These are phyloP conservation scores for Digitonthophagus gazella DNA, from an alignment of 2,888 invertebrate genomes.

Conservation along the genomic window DNA sequence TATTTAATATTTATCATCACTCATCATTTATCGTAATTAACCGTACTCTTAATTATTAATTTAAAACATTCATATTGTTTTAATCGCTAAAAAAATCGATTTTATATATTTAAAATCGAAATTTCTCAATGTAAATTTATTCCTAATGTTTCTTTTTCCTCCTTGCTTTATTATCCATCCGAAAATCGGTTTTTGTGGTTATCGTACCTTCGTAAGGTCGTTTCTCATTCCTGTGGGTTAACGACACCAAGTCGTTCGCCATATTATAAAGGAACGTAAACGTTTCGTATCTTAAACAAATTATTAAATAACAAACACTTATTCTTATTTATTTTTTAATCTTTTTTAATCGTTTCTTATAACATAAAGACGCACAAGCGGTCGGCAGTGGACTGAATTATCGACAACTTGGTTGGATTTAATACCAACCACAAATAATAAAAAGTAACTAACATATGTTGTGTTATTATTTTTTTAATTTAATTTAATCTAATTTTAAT, in stretches of 20 bases:
- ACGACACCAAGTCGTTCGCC: slow-evolving; percentile 25
- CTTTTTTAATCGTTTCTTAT: no score
- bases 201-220: slow-evolving; percentile 19
- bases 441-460: background rate
- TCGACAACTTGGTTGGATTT: background rate
- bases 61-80: no score
- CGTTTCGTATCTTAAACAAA: background rate
- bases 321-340: background rate
- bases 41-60: no score
- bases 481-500: no score
- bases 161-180: no score
- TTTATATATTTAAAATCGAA: no score
- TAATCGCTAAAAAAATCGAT: no score
- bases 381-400: background rate
- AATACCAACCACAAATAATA: background rate
- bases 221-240: slow-evolving; percentile 15
- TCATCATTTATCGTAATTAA: no score
- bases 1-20: no score
- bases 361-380: background rate
- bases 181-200: background rate
- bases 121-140: no score
- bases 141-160: no score
- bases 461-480: no score
- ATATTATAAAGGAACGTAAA: slow-evolving; percentile 11
- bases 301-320: background rate